Base-by-base conservation (phyloP, 2,888 invertebrate species). In the Adela reaumurella region DNA sequence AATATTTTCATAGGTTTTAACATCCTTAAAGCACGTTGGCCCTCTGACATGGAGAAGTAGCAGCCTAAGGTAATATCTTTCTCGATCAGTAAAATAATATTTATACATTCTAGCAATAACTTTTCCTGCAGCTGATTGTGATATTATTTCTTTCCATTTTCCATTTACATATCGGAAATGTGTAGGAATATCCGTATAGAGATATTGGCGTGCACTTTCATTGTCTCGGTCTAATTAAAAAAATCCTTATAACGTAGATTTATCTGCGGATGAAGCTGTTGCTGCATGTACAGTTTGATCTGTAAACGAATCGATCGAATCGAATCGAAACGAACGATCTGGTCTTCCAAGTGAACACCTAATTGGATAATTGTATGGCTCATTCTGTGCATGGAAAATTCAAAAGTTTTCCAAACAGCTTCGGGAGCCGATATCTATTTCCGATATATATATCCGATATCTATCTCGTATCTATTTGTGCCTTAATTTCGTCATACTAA, bases 31-130 rank as follows among this genome's bases (percentile, higher is more conserved):
- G 24, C 24, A 24, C 24, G 24, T 24, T 24, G 24, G 24, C 24
- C 24, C 24, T 24, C 24, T 24, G 8, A 24, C 24, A 8, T 55
- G 54, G 52, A 53, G 55, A 52, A 54, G 53, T 53, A 55, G 51
- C 51, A 54, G 51, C 52, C 56, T 53, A 50, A 55, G 56, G 53
- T 53, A 54, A 52, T 56, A 54, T 55, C 52, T 49, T 52, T 55
- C 54, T 29, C 50, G 49, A 49, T 53, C 54, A 51, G 50, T 50
- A 46, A 52, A 50, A 47, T 50, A 52, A 52, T 53, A 52, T 50
- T 53, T 53, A 53, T 54, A 52, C 54, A 53, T 54, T 46, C 49
- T 52, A 45, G 49, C 50, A 49, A 52, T 52, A 29, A 48, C 49
- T 54, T 54, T 55, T 49, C 52, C 51, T 45, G 53, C 53, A 47